phyloP scores from a whole-genome alignment of 2,888 invertebrate genomes.

The Balanococcus diminutus region DNA sequence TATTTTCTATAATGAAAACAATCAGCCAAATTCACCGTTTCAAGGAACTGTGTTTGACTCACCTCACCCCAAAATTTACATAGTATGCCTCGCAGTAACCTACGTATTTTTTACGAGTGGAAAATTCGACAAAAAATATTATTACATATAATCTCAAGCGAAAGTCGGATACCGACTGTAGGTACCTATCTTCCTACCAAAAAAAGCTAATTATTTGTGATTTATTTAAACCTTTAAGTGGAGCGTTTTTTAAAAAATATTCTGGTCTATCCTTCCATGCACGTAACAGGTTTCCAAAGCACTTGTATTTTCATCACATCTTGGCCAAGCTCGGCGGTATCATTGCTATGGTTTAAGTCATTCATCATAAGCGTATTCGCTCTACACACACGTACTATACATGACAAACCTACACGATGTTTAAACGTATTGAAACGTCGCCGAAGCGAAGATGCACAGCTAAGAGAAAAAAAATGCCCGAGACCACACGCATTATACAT shows the following conservation, averaged over 20 bases:
- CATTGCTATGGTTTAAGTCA: background rate
- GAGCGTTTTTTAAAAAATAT: background rate
- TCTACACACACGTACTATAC: background rate
- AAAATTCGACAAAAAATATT: background rate
- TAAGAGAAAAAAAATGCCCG: background rate
- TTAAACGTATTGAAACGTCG: background rate
- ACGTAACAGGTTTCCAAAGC: background rate
- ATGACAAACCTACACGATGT: conserved; percentile 24
- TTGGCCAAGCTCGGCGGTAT: background rate
- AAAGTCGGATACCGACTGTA: background rate
- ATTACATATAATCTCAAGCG: background rate
- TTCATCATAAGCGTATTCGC: conserved; percentile 19
- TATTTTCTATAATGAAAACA: no score
- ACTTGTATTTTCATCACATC: conserved; percentile 20
- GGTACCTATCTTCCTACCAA: background rate
- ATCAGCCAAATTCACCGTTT: no score
- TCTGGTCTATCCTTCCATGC: background rate
- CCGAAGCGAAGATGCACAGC: background rate
- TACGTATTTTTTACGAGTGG: background rate
- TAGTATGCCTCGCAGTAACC: background rate
- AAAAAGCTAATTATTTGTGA: background rate
- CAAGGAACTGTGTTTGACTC: no score
- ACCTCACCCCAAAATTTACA: background rate
- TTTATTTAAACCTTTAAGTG: conserved; percentile 14
- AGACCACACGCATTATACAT: conserved; percentile 21